phyloP scores from a whole-genome alignment of 2,888 invertebrate species.

The Athalia rosae region DNA sequence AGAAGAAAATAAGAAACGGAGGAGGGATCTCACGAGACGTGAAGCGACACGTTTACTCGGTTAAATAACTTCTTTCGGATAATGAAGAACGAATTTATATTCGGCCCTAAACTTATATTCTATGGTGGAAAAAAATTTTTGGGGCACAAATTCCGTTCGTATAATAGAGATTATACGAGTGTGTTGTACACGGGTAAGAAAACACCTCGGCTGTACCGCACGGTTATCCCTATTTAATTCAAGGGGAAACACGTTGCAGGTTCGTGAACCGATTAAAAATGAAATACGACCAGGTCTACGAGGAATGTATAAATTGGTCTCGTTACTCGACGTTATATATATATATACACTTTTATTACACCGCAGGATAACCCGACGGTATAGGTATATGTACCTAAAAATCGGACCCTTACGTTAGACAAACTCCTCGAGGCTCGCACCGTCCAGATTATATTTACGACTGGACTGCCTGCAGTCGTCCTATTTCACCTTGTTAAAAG shows the following conservation, averaged over 20 bases:
- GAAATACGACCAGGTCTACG: slow-evolving; percentile 43
- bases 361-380: not conserved
- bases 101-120: not conserved
- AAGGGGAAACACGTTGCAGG: not conserved
- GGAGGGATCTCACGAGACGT: not conserved
- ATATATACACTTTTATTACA: slow-evolving; percentile 38
- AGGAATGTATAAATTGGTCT: slow-evolving; percentile 45
- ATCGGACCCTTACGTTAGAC: not conserved
- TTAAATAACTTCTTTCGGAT: slow-evolving; percentile 7
- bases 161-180: not conserved
- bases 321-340: slow-evolving; percentile 36
- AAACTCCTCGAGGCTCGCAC: not conserved
- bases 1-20: slow-evolving; percentile 4
- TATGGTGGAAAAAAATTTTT: slow-evolving; percentile 27
- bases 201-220: slow-evolving; percentile 36
- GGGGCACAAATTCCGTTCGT: slow-evolving; percentile 9
- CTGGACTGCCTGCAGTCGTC: not conserved
- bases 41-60: slow-evolving; percentile 9
- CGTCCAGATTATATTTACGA: slow-evolving; percentile 36
- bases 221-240: too few relatives aligned
- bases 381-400: too few relatives aligned
- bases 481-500: slow-evolving; percentile 27
- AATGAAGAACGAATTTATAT: slow-evolving; percentile 33
- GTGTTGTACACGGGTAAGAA: slow-evolving; percentile 17
- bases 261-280: slow-evolving; percentile 37